Evolutionary conservation across 2,888 invertebrate species (phyloP).

Genomic region (Nudaria mundana): DNA sequence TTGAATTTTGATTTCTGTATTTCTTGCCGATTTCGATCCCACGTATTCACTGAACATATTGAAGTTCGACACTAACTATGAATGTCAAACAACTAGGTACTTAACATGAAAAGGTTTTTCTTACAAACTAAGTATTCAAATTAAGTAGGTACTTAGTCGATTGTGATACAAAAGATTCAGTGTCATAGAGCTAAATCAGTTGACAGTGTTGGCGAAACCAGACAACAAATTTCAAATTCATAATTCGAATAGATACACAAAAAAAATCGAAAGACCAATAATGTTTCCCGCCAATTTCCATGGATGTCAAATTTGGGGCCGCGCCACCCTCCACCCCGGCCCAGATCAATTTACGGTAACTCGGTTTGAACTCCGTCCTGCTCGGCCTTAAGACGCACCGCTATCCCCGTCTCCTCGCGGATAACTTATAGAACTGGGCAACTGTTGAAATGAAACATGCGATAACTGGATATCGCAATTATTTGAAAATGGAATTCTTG

Average conservation of each 20-base stretch:
- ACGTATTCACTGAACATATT: not conserved
- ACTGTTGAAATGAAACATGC: conserved; percentile 43
- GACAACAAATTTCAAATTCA: conserved; percentile 35
- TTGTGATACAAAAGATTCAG: too few species aligned
- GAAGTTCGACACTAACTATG: too few species aligned
- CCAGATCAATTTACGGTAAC: conserved; percentile 80
- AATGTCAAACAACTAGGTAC: too few species aligned
- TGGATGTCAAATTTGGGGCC: conserved; percentile 79
- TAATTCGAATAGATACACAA: conserved; percentile 46
- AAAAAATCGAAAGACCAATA: conserved; percentile 60
- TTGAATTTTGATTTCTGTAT: conserved; percentile 22
- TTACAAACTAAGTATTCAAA: too few species aligned
- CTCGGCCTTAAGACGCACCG: conserved; percentile 73
- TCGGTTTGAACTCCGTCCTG: conserved; percentile 73
- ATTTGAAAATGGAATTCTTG: conserved; percentile 10
- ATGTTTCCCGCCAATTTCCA: conserved; percentile 80
- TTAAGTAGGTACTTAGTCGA: too few species aligned
- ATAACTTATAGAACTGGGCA: conserved; percentile 70
- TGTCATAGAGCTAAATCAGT: not conserved
- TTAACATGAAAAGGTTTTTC: too few species aligned
- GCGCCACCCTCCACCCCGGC: conserved; percentile 55
- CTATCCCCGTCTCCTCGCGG: conserved; percentile 71
- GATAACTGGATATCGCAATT: conserved; percentile 48
- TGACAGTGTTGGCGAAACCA: conserved; percentile 1
- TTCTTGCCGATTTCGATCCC: conserved; percentile 3